Evolutionary conservation across 2,113 vertebrate species (phyloP), one percentile per base, ranked within the genome.

Genomic region (Aldabrachelys gigantea): DNA sequence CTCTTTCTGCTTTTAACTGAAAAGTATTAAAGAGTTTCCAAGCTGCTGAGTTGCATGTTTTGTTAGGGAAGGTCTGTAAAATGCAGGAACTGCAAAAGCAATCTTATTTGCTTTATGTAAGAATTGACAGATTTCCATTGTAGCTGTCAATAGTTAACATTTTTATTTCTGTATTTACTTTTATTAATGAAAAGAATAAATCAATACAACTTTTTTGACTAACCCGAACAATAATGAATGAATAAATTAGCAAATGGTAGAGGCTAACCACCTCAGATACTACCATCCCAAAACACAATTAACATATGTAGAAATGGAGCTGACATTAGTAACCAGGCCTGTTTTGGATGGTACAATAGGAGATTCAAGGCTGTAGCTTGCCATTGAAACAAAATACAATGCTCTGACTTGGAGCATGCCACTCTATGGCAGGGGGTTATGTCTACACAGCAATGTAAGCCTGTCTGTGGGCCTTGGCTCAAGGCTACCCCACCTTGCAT

Each of bases 111-210:
- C 92, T 94, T 92, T 93, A 0, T 80, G 81, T 24, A 87, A 78
- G 41, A 78, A 47, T 29, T 78, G 75, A 14, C 92, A 92, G 86
- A 76, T 92, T 96, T 93, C 93, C 93, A 89, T 96, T 96, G 94
- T 96, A 79, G 41, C 94, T 91, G 80, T 54, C 92, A 84, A 10
- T 44, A 92, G 85, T 86, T 93, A 88, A 81, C 85, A 56, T 91
- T 93, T 97, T 96, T 93, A 92, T 94, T 90, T 52, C 95, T 89
- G 94, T 95, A 93, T 88, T 96, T 95, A 97, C 94, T 86, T 91
- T 96, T 91, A 6, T 87, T 93, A 96, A 88, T 92, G 2, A 31
- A 92, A 80, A 93, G 96, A 93, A 91, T 95, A 94, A 94, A 93
- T 92, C 81, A 89, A 87, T 91, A 96, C 89, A 92, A 94, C 89